phyloP scores from a whole-genome alignment of 2,888 invertebrate genomes.

The Acleris sparsana region DNA sequence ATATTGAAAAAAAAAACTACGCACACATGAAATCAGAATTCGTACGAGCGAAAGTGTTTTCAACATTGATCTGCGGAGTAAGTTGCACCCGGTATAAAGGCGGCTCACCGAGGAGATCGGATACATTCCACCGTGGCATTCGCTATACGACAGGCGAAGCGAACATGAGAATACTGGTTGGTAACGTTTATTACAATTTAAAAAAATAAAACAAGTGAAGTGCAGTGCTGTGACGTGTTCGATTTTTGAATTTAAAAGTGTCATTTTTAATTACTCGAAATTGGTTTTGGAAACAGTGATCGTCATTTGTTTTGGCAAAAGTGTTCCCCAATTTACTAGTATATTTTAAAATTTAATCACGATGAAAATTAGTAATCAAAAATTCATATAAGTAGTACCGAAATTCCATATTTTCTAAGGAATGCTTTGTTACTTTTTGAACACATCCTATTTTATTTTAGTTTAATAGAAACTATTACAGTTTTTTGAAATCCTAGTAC shows the following conservation, averaged over 20 bases:
- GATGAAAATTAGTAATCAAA: too few species aligned
- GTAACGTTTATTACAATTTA: constrained; percentile 48
- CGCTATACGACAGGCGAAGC: constrained; percentile 77
- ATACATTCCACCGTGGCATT: constrained; percentile 76
- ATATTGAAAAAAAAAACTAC: constrained; percentile 45
- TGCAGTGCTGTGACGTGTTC: constrained; percentile 42
- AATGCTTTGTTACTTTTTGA: too few species aligned
- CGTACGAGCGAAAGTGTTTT: constrained; percentile 74
- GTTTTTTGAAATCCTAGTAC: not conserved
- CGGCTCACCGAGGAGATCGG: constrained; percentile 47
- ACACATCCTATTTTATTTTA: too few species aligned
- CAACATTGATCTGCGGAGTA: constrained; percentile 69
- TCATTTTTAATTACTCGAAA: not conserved
- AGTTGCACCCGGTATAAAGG: constrained; percentile 74
- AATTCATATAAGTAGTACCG: too few species aligned
- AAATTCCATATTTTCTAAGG: too few species aligned
- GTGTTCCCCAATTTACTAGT: not conserved
- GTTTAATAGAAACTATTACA: too few species aligned
- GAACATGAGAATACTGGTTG: constrained; percentile 80
- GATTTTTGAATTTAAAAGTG: constrained; percentile 5
- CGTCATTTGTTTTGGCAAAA: not conserved
- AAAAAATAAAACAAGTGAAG: constrained; percentile 43
- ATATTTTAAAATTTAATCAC: not conserved
- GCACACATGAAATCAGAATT: constrained; percentile 51
- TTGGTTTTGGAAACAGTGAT: constrained; percentile 3